Conservation (phyloP, 2,113 vertebrate species). For the Protobothrops flavoviridis region DNA sequence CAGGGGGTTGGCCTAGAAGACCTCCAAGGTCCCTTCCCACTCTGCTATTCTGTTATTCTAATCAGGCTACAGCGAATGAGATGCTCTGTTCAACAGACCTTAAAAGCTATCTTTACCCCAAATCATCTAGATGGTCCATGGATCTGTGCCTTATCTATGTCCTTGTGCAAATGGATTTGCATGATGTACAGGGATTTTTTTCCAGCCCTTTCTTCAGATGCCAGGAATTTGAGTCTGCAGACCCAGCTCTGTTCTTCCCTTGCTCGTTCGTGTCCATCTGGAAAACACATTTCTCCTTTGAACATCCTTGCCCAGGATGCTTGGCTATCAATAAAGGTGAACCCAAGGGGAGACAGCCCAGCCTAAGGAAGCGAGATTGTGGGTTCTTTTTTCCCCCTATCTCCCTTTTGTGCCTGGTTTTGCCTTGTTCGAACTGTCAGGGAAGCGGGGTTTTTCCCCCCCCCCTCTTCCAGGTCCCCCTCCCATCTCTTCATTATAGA, state of each 20-base stretch:
- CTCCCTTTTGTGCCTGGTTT: constrained; percentile 15
- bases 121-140: background rate
- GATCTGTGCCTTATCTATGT: background rate
- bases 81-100: background rate
- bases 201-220: background rate
- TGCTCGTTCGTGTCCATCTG: background rate
- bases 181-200: background rate
- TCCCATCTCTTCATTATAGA: constrained; percentile 53
- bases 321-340: background rate
- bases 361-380: background rate
- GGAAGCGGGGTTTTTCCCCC: background rate
- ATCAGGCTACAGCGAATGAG: background rate
- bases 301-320: background rate
- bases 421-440: constrained; percentile 59
- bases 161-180: background rate
- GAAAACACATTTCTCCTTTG: background rate
- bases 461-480: constrained; percentile 7
- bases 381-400: background rate
- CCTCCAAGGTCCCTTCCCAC: too few species aligned
- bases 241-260: background rate
- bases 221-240: background rate
- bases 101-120: background rate
- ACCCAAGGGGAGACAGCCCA: background rate
- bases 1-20: too few species aligned
- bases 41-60: too few species aligned